A percentile compares a stretch with the other conserved stretches of the same genome.
These are phyloP conservation scores for Laticauda colubrina DNA, from an alignment of 2,113 vertebrate species.

Conservation along the genomic window DNA sequence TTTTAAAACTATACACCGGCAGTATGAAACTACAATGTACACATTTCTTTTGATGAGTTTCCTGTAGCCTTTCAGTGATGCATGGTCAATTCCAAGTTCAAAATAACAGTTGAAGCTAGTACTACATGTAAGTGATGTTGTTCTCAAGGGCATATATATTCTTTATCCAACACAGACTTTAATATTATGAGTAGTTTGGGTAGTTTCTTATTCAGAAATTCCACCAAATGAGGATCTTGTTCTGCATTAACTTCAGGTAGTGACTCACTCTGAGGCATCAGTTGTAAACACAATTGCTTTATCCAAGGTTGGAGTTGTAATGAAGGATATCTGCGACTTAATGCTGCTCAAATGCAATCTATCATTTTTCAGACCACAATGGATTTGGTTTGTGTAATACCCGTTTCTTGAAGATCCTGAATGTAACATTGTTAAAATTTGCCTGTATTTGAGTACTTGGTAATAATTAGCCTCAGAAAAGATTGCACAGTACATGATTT, in stretches of 20 bases:
- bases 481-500: background rate
- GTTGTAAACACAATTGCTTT: background rate
- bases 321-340: background rate
- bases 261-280: background rate
- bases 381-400: background rate
- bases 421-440: background rate
- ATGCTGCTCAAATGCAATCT: background rate
- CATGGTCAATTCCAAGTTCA: background rate
- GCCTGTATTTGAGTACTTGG: background rate
- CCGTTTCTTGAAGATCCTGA: background rate
- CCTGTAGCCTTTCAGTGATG: background rate
- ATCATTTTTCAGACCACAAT: background rate
- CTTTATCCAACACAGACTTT: background rate
- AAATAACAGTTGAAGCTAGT: background rate
- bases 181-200: background rate
- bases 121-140: background rate
- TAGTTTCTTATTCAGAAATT: background rate
- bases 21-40: background rate
- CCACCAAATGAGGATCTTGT: background rate
- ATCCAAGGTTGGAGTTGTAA: background rate
- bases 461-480: background rate
- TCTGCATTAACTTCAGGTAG: background rate
- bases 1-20: background rate
- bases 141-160: background rate
- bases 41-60: background rate